These are phyloP conservation scores for Amblyjoppa proteus DNA, from an alignment of 2,888 invertebrate species.

Conservation along the genomic window DNA sequence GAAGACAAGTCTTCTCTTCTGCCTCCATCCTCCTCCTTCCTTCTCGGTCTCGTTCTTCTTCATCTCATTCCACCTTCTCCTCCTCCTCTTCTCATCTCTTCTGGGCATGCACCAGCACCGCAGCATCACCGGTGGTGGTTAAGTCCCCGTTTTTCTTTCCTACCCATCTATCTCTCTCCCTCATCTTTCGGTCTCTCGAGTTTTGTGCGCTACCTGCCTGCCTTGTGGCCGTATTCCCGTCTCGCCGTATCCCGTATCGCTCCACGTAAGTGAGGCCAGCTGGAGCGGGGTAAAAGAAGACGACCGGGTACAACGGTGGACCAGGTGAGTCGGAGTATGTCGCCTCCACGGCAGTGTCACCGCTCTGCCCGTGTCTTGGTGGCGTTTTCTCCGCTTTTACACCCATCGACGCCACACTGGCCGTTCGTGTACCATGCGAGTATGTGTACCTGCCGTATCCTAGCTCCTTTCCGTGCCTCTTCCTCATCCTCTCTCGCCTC, in stretches of 20 bases:
- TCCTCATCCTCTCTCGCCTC: slow-evolving; percentile 51
- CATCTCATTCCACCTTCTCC: slow-evolving; percentile 61
- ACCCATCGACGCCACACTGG: background rate
- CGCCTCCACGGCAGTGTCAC: slow-evolving; percentile 35
- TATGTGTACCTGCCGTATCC: slow-evolving; percentile 39
- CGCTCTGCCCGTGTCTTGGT: slow-evolving; percentile 4
- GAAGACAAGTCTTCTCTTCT: slow-evolving; percentile 61
- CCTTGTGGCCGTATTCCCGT: slow-evolving; percentile 74
- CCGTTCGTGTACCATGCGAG: slow-evolving; percentile 8
- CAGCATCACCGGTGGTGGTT: slow-evolving; percentile 39
- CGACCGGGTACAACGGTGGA: slow-evolving; percentile 51
- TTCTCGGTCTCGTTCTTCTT: slow-evolving; percentile 63
- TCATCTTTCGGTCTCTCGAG: slow-evolving; percentile 78
- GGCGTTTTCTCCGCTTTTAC: slow-evolving; percentile 48
- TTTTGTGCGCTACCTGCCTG: slow-evolving; percentile 82
- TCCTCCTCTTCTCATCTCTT: slow-evolving; percentile 21
- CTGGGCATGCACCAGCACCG: slow-evolving; percentile 27
- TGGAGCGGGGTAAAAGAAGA: slow-evolving; percentile 67
- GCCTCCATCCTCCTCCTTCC: slow-evolving; percentile 68
- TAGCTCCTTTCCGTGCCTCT: slow-evolving; percentile 58
- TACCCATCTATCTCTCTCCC: slow-evolving; percentile 60
- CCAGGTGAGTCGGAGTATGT: slow-evolving; percentile 47
- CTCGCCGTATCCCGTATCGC: slow-evolving; percentile 74
- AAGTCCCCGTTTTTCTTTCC: slow-evolving; percentile 45
- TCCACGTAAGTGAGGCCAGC: slow-evolving; percentile 78